A percentile compares a stretch with the other conserved stretches of the same genome.
Conservation (phyloP, 2,113 vertebrate genomes). For the Elaphurus davidianus region DNA sequence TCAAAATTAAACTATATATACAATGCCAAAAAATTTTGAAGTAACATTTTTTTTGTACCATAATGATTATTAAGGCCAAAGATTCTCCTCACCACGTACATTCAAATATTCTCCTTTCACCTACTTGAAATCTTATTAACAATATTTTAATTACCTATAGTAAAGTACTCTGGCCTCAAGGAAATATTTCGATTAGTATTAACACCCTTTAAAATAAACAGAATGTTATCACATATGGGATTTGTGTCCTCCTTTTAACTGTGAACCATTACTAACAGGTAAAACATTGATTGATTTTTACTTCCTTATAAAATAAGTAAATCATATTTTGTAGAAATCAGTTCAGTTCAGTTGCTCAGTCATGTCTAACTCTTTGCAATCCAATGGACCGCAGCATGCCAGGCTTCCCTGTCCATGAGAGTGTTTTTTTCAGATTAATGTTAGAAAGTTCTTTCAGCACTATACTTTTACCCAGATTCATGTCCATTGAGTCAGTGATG, state of each 20-base stretch:
- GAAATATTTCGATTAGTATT: conserved; percentile 1
- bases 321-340: neutral
- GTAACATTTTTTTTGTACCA: neutral
- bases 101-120: neutral
- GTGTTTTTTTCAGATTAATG: too few relatives aligned
- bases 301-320: conserved; percentile 21
- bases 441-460: too few relatives aligned
- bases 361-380: neutral
- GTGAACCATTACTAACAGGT: neutral
- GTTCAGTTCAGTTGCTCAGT: neutral
- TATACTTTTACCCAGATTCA: neutral
- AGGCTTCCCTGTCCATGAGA: neutral
- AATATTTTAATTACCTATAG: conserved; percentile 6
- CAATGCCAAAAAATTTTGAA: neutral
- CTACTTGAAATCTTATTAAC: conserved; percentile 12
- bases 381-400: neutral
- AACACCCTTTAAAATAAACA: conserved; percentile 6
- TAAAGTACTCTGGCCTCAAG: neutral
- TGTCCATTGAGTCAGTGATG: neutral
- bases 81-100: neutral
- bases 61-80: neutral
- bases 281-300: neutral
- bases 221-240: neutral
- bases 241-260: conserved; percentile 6
- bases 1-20: neutral